phyloP scores from a whole-genome alignment of 2,797 vertebrate genomes.

The Capromys pilorides region DNA sequence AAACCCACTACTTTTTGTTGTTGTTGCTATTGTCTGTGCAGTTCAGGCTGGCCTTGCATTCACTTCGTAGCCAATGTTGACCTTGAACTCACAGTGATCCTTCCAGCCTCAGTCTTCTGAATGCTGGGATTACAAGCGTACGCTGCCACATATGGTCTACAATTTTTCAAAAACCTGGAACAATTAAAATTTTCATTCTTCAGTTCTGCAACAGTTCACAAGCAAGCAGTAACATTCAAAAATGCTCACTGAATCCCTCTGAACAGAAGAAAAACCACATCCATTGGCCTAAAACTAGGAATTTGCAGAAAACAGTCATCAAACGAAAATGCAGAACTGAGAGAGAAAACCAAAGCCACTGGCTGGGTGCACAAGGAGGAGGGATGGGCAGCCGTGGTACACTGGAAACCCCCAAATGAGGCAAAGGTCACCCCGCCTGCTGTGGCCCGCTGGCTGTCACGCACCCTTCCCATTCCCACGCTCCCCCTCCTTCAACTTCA shows the following conservation, averaged over 20 bases:
- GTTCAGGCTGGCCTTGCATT: neutral
- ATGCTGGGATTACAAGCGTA: neutral
- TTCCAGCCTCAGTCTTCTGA: neutral
- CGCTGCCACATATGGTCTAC: neutral
- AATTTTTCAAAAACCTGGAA: neutral
- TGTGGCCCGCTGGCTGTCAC: rapidly evolving
- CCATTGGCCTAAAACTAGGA: neutral
- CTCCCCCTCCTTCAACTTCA: neutral
- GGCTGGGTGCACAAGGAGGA: too few relatives aligned
- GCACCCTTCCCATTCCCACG: neutral
- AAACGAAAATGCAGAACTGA: neutral
- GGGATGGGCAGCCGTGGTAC: rapidly evolving
- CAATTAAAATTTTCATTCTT: neutral
- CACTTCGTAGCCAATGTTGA: neutral
- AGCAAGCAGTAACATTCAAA: neutral
- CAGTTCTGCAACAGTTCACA: neutral
- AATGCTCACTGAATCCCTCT: neutral
- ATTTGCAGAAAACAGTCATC: neutral
- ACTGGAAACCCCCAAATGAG: neutral
- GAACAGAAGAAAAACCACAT: neutral
- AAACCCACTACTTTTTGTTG: neutral
- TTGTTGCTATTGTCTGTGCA: neutral
- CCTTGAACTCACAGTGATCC: neutral
- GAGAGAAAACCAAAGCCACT: neutral
- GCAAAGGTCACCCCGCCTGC: neutral